phyloP scores from a whole-genome alignment of 2,113 vertebrate species.

The Pangasianodon gigas region DNA sequence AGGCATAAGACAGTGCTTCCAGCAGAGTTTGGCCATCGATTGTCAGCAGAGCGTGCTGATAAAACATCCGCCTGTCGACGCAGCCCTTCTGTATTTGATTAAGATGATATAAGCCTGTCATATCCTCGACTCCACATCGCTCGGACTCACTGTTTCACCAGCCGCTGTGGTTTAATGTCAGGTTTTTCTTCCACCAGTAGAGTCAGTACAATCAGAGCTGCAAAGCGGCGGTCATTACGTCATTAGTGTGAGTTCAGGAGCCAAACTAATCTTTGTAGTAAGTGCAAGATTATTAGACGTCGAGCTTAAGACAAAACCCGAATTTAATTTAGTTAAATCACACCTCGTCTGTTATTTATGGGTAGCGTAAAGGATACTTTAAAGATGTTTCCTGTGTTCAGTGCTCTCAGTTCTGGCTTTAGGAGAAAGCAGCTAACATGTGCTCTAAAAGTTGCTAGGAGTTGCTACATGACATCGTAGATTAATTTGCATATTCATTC shows the following conservation, averaged over 20 bases:
- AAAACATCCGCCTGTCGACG: constrained; percentile 33
- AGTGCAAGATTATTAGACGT: neutral
- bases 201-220: neutral
- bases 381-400: neutral
- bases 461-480: neutral
- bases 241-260: neutral
- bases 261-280: neutral
- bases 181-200: neutral
- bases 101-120: constrained; percentile 37
- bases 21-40: constrained; percentile 39
- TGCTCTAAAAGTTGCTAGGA: neutral
- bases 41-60: constrained; percentile 43
- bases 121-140: constrained; percentile 18
- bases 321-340: neutral
- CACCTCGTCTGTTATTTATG: too few relatives aligned
- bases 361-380: neutral
- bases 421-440: neutral
- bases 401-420: neutral
- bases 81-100: constrained; percentile 46
- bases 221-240: neutral
- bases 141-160: neutral
- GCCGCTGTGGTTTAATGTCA: neutral
- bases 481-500: neutral
- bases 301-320: neutral
- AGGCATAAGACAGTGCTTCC: constrained; percentile 5